Conservation (phyloP, 1,140 invertebrate species). For the Musca vetustissima region DNA sequence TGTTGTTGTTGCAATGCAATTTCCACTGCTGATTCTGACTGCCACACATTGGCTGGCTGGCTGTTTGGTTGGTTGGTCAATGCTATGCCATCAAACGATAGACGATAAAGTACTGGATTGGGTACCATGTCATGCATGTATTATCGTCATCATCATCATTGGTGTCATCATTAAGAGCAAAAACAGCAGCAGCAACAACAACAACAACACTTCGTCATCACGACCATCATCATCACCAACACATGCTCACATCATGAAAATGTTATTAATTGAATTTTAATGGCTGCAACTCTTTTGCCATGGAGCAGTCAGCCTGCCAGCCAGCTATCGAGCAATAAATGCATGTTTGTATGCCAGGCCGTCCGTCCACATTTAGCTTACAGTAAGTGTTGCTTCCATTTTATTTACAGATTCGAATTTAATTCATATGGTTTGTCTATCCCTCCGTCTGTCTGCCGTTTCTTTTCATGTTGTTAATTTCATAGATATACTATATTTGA, state of each 20-base stretch:
- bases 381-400: not conserved
- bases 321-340: too few species aligned
- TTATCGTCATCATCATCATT: not conserved
- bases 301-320: too few species aligned
- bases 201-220: constrained; percentile 4
- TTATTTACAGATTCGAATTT: not conserved
- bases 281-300: constrained; percentile 9
- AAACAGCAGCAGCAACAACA: not conserved
- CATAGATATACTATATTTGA: constrained; percentile 9
- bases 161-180: not conserved
- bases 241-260: constrained; percentile 4
- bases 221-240: not conserved
- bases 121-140: not conserved
- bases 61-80: too few species aligned
- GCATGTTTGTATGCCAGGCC: not conserved
- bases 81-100: not conserved
- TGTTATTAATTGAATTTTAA: constrained; percentile 23
- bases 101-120: not conserved
- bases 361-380: not conserved
- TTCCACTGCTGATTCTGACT: too few species aligned
- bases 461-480: not conserved
- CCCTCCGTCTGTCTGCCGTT: not conserved
- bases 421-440: not conserved
- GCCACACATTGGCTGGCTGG: too few species aligned
- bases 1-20: too few species aligned